phyloP scores from a whole-genome alignment of 2,888 invertebrate genomes.

The Hypomecis punctinalis region DNA sequence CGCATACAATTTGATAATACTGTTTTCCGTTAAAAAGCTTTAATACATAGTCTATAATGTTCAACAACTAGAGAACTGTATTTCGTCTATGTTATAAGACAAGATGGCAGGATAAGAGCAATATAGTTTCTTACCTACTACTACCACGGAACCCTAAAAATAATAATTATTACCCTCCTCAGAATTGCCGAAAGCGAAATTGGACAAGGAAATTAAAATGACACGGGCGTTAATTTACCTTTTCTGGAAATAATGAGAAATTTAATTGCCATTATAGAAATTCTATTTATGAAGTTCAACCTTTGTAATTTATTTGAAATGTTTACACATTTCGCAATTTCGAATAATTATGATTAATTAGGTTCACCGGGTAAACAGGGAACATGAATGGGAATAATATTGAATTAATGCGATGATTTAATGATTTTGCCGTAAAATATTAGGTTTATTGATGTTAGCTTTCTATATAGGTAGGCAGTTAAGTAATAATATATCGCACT shows the following conservation, averaged over 20 bases:
- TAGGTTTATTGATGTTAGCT: not conserved
- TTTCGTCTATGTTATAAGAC: no score
- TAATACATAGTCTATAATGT: no score
- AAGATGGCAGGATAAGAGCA: no score
- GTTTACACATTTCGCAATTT: constrained; percentile 33
- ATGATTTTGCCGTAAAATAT: constrained; percentile 9
- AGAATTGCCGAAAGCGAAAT: constrained; percentile 21
- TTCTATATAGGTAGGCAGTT: no score
- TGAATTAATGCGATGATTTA: constrained; percentile 11
- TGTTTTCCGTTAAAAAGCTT: no score
- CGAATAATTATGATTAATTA: constrained; percentile 31
- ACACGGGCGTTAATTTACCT: constrained; percentile 30
- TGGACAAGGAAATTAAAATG: constrained; percentile 33
- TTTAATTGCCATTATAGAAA: constrained; percentile 31
- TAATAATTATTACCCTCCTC: constrained; percentile 24
- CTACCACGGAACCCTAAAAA: not conserved
- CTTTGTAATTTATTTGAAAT: constrained; percentile 33
- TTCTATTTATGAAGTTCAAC: constrained; percentile 28
- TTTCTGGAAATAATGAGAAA: constrained; percentile 33
- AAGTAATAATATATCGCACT: no score
- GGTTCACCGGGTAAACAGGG: constrained; percentile 13
- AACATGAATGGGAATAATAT: constrained; percentile 12
- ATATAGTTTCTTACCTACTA: no score
- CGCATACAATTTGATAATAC: no score
- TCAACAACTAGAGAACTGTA: no score